These are phyloP conservation scores for Apus apus DNA, from an alignment of 2,113 vertebrate genomes.

Conservation along the genomic window DNA sequence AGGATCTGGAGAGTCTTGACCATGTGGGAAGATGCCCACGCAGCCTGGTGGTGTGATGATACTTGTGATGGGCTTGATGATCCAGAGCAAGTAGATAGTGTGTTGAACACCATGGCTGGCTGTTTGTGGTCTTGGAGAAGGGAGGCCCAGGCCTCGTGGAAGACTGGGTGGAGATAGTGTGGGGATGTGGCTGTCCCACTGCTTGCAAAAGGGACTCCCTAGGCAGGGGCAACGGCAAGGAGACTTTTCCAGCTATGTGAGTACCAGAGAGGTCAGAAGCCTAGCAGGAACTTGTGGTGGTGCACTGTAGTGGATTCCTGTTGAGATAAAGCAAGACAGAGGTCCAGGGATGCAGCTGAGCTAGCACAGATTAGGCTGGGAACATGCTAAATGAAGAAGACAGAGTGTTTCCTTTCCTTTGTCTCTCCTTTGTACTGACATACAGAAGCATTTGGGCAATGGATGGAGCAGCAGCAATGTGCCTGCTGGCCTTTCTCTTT, in stretches of 20 bases:
- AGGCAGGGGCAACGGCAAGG: not conserved
- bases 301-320: not conserved
- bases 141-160: no score
- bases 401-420: not conserved
- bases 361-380: not conserved
- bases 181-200: not conserved
- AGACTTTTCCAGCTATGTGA: not conserved
- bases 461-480: not conserved
- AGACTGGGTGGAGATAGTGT: not conserved
- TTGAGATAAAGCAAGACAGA: not conserved
- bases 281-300: not conserved
- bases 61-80: not conserved
- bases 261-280: not conserved
- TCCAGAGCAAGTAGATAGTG: accelerated
- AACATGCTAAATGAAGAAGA: not conserved
- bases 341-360: not conserved
- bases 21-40: accelerated
- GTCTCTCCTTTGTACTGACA: not conserved
- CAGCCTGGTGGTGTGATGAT: not conserved
- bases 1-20: not conserved
- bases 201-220: not conserved
- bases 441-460: not conserved
- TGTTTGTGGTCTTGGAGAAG: not conserved
- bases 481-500: not conserved
- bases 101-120: not conserved